A percentile compares a stretch with the other conserved stretches of the same genome.
Conservation (phyloP, 2,888 invertebrate species). For the Drosophila macrospina region DNA sequence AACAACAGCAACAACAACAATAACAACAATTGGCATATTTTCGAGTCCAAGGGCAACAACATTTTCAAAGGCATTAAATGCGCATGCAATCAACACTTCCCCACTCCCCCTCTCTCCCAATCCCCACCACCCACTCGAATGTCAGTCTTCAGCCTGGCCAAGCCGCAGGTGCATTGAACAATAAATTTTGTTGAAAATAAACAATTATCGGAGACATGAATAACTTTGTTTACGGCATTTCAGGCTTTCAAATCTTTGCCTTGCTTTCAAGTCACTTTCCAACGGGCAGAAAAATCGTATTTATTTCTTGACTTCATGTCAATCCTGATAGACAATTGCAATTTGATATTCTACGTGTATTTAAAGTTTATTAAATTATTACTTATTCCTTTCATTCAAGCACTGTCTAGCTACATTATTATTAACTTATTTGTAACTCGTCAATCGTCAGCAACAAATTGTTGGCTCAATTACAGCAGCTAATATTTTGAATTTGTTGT, state of each 20-base stretch:
- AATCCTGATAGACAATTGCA: neutral
- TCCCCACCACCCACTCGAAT: neutral
- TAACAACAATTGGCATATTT: slow-evolving; percentile 54
- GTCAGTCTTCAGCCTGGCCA: slow-evolving; percentile 6
- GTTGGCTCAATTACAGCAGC: too few species aligned
- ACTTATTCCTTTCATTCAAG: neutral
- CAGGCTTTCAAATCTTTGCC: neutral
- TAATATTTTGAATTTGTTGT: too few species aligned
- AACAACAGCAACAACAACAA: slow-evolving; percentile 33
- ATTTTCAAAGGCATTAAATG: slow-evolving; percentile 51
- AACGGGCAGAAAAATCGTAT: too few species aligned
- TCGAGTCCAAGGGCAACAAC: slow-evolving; percentile 44
- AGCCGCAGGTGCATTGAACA: slow-evolving; percentile 72
- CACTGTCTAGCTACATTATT: too few species aligned
- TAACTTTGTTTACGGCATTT: slow-evolving; percentile 4
- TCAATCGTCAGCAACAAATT: too few species aligned
- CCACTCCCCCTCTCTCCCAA: neutral
- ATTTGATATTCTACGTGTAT: neutral
- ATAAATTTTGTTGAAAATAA: slow-evolving; percentile 74
- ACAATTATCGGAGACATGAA: slow-evolving; percentile 60
- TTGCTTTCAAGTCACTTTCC: neutral
- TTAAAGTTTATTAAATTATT: neutral
- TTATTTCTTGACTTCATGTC: too few species aligned
- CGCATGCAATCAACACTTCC: slow-evolving; percentile 50
- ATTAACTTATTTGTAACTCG: too few species aligned